Evolutionary conservation across 2,888 invertebrate species (phyloP).

Genomic region (Pediacus dermestoides): DNA sequence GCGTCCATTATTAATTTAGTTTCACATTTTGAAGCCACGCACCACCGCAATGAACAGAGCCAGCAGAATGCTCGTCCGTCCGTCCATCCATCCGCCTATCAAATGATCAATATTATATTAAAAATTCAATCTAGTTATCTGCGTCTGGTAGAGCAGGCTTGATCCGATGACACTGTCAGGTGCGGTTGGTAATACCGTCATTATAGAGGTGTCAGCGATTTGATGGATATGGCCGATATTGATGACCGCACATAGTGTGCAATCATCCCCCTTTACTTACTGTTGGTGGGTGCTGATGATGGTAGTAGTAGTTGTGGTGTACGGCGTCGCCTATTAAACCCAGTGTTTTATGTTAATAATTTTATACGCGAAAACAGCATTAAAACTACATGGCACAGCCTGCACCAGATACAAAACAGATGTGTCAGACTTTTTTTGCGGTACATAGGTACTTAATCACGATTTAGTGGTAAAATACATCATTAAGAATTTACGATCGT

Average conservation of each 20-base stretch:
- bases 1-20: background rate
- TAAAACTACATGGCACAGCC: no score
- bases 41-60: background rate
- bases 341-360: no score
- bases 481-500: no score
- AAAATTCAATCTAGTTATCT: constrained; percentile 45
- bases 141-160: constrained; percentile 30
- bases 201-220: constrained; percentile 45
- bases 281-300: no score
- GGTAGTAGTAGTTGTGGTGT: no score
- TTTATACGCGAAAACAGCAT: no score
- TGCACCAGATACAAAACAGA: no score
- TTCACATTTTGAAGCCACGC: background rate
- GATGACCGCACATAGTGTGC: constrained; percentile 41
- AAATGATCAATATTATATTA: constrained; percentile 41
- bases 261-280: background rate
- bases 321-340: no score
- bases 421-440: no score
- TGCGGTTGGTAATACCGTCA: constrained; percentile 46
- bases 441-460: no score
- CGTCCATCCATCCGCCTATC: no score
- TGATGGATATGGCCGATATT: constrained; percentile 47
- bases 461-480: no score
- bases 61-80: constrained; percentile 5
- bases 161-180: constrained; percentile 45